Evolutionary conservation across 2,888 invertebrate species (phyloP), one percentile per base, ranked within the genome.

Genomic region (Geophilus truncorum): DNA sequence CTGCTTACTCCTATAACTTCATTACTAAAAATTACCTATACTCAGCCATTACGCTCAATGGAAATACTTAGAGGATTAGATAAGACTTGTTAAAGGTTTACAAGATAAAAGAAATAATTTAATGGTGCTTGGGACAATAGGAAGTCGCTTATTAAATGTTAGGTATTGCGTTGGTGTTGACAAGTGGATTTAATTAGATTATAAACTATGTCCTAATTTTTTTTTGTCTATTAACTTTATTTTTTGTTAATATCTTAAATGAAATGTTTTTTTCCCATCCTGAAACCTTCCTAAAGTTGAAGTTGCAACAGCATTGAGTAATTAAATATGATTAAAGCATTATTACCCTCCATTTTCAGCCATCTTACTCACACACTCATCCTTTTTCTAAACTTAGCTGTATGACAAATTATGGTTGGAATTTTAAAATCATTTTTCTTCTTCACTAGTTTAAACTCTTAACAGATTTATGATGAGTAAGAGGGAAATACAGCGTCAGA

Each of bases 81-180:
- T 10, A 45, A 45, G 3, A 6, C 4, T 32, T 15, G 45, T 45
- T 45, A n/a, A 62, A 62, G 21, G 23, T 18, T 21, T 62, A 9
- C 9, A 7, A 62, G 57, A 62, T 62, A 62, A 62, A 70, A 51
- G 51, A 70, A 70, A 70, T 70, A 70, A 70, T 70, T 70, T 70
- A 70, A 70, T 62, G 28, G 25, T 15, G 28, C n/a, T 45, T 25
- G 70, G n/a, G 15, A 70, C 28, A 70, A 70, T 70, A 70, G 70
- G 70, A 70, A 70, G 70, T 70, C 28, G 70, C 23, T 28, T 70
- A 70, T 70, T 62, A 62, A 40, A 62, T 18, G 9, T 23, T 70
- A 70, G 70, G 25, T 70, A 70, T 70, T 25, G 70, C 70, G 70
- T 70, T 70, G 70, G 70, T 70, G 70, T 70, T 70, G 70, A 70